phyloP scores from a whole-genome alignment of 2,113 vertebrate species.

The Cranoglanis bouderius region DNA sequence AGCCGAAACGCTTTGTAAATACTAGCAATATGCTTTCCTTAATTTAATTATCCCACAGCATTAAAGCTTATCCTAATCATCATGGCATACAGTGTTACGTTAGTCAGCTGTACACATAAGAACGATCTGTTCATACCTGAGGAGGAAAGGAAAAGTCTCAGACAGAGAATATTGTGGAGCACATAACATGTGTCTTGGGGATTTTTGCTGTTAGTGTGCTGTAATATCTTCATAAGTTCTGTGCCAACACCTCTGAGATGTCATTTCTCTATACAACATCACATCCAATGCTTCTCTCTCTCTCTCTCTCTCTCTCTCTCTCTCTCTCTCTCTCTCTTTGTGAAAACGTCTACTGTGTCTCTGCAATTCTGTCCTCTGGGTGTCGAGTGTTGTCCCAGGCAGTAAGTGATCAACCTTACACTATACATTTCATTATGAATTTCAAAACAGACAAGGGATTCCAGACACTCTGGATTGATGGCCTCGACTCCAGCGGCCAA shows the following conservation, averaged over 20 bases:
- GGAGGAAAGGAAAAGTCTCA: not conserved
- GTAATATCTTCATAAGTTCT: conserved; percentile 8
- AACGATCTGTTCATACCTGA: not conserved
- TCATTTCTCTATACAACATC: no score
- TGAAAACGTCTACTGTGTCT: not conserved
- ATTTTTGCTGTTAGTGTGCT: not conserved
- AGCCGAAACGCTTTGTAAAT: no score
- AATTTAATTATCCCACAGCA: not conserved
- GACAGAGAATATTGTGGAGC: not conserved
- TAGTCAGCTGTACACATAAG: not conserved
- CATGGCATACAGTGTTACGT: not conserved
- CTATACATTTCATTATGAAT: not conserved
- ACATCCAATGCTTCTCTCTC: not conserved
- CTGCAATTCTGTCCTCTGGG: not conserved
- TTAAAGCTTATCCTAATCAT: not conserved
- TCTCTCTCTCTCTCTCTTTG: not conserved
- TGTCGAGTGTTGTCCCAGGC: not conserved
- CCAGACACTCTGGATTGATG: not conserved
- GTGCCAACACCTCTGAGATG: not conserved
- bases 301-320: not conserved
- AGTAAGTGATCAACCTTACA: not conserved
- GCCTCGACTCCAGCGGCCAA: not conserved
- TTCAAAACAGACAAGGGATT: not conserved
- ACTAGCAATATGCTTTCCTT: not conserved
- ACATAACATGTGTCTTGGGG: not conserved